Conservation (phyloP, 2,888 invertebrate genomes). For the Rapana venosa region DNA sequence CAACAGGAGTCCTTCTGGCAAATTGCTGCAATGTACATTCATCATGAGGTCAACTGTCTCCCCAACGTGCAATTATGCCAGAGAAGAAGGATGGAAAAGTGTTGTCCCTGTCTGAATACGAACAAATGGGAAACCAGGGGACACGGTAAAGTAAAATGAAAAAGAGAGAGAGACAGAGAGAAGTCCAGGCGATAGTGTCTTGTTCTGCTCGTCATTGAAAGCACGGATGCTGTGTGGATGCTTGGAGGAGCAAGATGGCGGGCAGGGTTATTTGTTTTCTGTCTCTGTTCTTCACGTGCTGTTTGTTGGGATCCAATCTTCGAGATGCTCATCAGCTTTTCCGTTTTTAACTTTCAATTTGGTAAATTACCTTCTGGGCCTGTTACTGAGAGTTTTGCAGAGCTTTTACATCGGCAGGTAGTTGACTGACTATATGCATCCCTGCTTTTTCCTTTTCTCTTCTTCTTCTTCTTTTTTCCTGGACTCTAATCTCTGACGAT, state of each 20-base stretch:
- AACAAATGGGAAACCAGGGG: no score
- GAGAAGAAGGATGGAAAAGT: constrained; percentile 18
- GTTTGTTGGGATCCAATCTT: constrained; percentile 7
- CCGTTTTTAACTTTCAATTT: neutral
- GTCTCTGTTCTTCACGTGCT: neutral
- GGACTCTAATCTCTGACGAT: neutral
- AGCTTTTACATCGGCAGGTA: neutral
- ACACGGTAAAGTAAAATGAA: neutral
- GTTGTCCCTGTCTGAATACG: constrained; percentile 13
- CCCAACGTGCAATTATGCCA: constrained; percentile 15
- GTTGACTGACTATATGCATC: neutral
- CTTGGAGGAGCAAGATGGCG: no score
- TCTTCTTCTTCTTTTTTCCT: neutral
- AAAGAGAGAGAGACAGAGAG: neutral
- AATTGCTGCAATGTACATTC: constrained; percentile 33
- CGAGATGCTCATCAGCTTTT: neutral
- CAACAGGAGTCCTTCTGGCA: constrained; percentile 8
- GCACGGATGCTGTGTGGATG: no score
- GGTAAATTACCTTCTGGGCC: neutral
- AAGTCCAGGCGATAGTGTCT: neutral
- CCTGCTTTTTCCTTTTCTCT: neutral
- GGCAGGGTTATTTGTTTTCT: neutral
- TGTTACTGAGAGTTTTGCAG: neutral
- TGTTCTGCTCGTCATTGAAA: no score
- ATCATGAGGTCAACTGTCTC: constrained; percentile 35